phyloP scores from a whole-genome alignment of 2,797 vertebrate genomes.

The Neostethus bicornis region DNA sequence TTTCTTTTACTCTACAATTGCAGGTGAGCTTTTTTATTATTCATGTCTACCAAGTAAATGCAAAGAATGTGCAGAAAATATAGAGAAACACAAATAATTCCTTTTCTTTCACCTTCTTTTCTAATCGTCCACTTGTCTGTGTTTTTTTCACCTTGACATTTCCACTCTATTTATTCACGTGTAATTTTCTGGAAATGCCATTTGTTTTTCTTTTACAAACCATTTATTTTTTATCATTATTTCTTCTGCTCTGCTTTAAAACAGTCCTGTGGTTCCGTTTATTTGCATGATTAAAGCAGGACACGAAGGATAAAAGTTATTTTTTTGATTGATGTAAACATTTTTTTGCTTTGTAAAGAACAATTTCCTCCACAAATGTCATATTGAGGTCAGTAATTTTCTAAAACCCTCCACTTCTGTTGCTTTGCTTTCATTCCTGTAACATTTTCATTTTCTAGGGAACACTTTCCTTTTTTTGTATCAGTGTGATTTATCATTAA shows the following conservation, averaged over 20 bases:
- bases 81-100: neutral
- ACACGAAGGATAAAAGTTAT: neutral
- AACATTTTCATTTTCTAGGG: neutral
- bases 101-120: neutral
- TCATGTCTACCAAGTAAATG: neutral
- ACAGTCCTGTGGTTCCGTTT: neutral
- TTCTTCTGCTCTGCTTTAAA: neutral
- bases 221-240: neutral
- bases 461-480: neutral
- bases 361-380: neutral
- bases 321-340: neutral
- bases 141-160: neutral
- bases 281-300: neutral
- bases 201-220: neutral
- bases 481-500: neutral
- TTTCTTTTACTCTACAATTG: neutral
- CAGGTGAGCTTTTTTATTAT: neutral
- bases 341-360: neutral
- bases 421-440: neutral
- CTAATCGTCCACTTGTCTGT: neutral
- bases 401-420: too few relatives aligned
- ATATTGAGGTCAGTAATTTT: neutral
- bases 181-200: neutral
- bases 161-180: neutral
- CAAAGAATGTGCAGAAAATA: neutral